Evolutionary conservation across 2,113 vertebrate species (phyloP), one percentile per base, ranked within the genome.

Genomic region (Chroicocephalus ridibundus): DNA sequence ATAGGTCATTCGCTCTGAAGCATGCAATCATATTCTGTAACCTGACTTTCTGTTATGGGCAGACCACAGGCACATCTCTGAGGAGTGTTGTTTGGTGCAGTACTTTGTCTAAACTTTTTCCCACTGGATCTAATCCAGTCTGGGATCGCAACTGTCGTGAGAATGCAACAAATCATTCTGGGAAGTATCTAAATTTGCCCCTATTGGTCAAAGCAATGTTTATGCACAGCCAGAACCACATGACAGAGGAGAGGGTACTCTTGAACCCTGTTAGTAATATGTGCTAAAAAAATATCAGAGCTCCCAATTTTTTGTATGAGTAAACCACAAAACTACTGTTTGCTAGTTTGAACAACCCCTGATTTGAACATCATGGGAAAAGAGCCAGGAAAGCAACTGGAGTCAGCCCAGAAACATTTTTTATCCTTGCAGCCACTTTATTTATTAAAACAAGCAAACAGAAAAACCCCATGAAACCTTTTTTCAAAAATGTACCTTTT

Each of bases 51-150:
- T 94, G 31, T 62, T 80, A 69, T 22, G 61, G 92, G 96, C 95
- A 89, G 82, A 72, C 79, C 94, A 55, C 84, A 84, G 70, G 68
- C 86, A 86, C 92, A 96, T 96, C 95, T 91, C 96, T 96, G 93
- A 96, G 86, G 94, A 93, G 95, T 34, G 86, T 32, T 88, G 72
- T 91, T 97, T 58, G 89, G 88, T 91, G 60, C 82, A 84, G 82
- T 75, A 74, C 82, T 96, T 94, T 22, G 57, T 93, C 97, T 95
- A 81, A 97, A 96, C 95, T 97, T 96, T 98, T 98, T 98, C 98
- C 97, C 97, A 98, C 95, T 98, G 98, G 98, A 98, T 91, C 90
- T 66, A 58, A 86, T 97, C 98, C 98, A 98, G 93, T 87, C 90
- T 88, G 93, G 92, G 97, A 96, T 96, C 62, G 70, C 89, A 95